Base-by-base conservation (phyloP, 2,113 vertebrate species). In the Deroptyus accipitrinus region DNA sequence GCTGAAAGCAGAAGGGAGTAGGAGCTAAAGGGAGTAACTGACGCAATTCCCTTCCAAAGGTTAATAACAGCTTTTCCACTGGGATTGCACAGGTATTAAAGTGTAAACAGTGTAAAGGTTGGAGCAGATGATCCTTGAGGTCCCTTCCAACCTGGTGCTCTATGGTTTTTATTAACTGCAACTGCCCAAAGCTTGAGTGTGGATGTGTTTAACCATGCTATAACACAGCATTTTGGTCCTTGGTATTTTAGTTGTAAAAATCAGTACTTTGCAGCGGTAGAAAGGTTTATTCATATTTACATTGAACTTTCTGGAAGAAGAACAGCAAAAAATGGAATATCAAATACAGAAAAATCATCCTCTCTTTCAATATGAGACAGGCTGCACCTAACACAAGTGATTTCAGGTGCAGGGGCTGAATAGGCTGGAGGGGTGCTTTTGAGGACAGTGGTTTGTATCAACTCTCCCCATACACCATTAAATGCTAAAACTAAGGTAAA, bases 151-250 rank as follows among this genome's bases (percentile, higher is more conserved):
- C 20, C 33, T 59, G 55, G 20, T 59, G 20, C 22, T n/a, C 55
- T 59, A 23, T 23, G 55, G 6, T 16, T 63, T 79, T 76, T 85
- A 88, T 85, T 57, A 33, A 68, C 42, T 44, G 44, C 49, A 75
- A 59, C 5, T n/a, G 54, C 44, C 19, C 30, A 27, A 37, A 73
- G 52, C n/a, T 35, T 5, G 3, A 73, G 75, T 0, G 0, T 2
- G 1, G 25, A 24, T 0, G 0, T 14, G 30, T 77, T 90, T 59
- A 67, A 44, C 28, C 42, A 59, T 1, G 16, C 31, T 66, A 13
- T 9, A 55, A 37, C 20, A 17, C 15, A 10, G 39, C 25, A 3
- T 5, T 51, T 25, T 18, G 11, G 6, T 54, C 52, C 31, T 70
- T 5, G n/a, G 17, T 37, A 13, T 44, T 72, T 20, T 1, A 15